Base-by-base conservation (phyloP, 64 coral and sea anemone species). In the Montipora efflorescens region DNA sequence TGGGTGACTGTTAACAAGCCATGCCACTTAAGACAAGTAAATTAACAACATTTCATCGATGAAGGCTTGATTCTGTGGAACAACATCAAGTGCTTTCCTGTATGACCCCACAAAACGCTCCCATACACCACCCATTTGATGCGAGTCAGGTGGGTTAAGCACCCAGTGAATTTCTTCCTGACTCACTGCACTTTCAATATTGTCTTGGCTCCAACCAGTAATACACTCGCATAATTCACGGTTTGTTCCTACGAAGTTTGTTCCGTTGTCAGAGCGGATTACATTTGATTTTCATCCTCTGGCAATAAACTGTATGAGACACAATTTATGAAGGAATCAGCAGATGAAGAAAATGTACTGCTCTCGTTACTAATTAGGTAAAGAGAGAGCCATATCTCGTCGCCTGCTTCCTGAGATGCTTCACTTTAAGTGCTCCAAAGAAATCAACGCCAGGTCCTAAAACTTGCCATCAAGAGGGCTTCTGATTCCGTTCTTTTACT, bases 181-280 rank as follows among this genome's bases (percentile, higher is more conserved):
- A 20, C 59, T 71, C 58, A 89, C 16, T 36, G 3, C 48, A 68
- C 73, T 59, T 4, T 8, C 87, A 51, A 88, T n/a, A 3, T 52
- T 75, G 57, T 62, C 16, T n/a, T 88, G 61, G 7, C 61, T 78
- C 49, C 61, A 72, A 4, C 64, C 74, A 89, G n/a, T 22, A 20
- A 66, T 44, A 15, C 49, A 58, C 19, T 62, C 87, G 0, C 12
- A 4, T 61, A 78, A 75, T 44, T 89, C 74, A 59, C n/a, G 87
- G 87, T 78, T 62, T 21, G 74, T 74, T 89, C 87, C 87, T 15
- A 89, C 87, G 78, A 89, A 89, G 15, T 78, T 89, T 18, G 87
- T 89, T 11, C 87, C 74, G 44, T 89, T 89, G 59, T 89, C 87
- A 66, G 74, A 81, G 36, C 21, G 20, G n/a, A 90, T 80, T 1